These are phyloP conservation scores for Electrona antarctica DNA, from an alignment of 2,113 vertebrate genomes.

Conservation along the genomic window DNA sequence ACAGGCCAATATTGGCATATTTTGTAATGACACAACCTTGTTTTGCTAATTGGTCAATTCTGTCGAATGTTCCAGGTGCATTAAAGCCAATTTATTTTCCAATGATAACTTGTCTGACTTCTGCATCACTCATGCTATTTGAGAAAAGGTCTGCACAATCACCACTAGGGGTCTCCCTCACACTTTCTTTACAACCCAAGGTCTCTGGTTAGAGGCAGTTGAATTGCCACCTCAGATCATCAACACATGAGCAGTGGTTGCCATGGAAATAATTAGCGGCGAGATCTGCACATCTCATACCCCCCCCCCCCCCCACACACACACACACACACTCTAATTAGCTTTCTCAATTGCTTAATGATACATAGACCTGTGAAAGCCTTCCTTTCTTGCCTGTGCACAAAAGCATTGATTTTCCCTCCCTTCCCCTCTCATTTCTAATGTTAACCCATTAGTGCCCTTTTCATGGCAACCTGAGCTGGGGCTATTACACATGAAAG, in stretches of 20 bases:
- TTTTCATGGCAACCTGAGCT: slow-evolving; percentile 75
- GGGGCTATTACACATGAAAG: slow-evolving; percentile 71
- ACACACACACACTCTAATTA: slow-evolving; percentile 73
- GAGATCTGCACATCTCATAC: slow-evolving; percentile 73
- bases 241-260: slow-evolving; percentile 72
- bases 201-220: slow-evolving; percentile 23
- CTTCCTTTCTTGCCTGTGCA: slow-evolving; percentile 76
- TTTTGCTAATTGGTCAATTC: neutral
- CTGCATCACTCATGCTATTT: neutral
- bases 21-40: no score
- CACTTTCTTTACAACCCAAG: slow-evolving; percentile 29
- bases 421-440: slow-evolving; percentile 76
- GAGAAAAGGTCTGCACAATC: neutral
- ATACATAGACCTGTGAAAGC: slow-evolving; percentile 84
- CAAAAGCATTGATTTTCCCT: slow-evolving; percentile 80
- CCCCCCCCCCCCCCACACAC: slow-evolving; percentile 24
- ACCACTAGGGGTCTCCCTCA: slow-evolving; percentile 77
- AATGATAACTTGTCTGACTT: neutral
- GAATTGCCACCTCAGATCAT: slow-evolving; percentile 65
- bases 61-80: neutral
- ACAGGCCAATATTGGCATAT: no score
- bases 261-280: slow-evolving; percentile 83
- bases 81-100: neutral
- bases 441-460: slow-evolving; percentile 80
- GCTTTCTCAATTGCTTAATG: slow-evolving; percentile 86